phyloP scores from a whole-genome alignment of 2,888 invertebrate genomes.

The Agrotis exclamationis region DNA sequence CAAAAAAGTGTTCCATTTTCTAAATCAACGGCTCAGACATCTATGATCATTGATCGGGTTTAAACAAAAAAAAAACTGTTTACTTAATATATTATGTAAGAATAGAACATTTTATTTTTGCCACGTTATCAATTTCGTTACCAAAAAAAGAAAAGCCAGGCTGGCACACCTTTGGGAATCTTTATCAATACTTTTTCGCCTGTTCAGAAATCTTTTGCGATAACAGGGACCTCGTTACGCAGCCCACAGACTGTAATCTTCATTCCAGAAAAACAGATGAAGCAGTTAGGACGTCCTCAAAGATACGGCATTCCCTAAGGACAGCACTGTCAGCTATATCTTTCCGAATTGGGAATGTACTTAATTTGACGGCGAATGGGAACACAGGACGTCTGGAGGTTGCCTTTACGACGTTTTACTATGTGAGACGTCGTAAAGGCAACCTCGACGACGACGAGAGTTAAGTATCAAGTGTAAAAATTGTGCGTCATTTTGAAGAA shows the following conservation, averaged over 20 bases:
- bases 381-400: conserved; percentile 58
- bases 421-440: too few species aligned
- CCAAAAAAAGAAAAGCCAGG: conserved; percentile 1
- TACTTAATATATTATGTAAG: not conserved
- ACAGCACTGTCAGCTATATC: conserved; percentile 56
- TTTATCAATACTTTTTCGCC: conserved; percentile 17
- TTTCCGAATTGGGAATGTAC: conserved; percentile 56
- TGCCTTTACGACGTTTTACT: conserved; percentile 32
- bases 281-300: conserved; percentile 55
- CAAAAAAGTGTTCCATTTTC: not conserved
- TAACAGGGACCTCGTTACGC: conserved; percentile 28
- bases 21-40: not conserved
- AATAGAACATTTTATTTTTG: not conserved
- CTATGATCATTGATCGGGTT: not conserved
- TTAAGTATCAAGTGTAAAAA: not conserved
- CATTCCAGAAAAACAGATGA: conserved; percentile 55
- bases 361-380: conserved; percentile 66
- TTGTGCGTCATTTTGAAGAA: not conserved
- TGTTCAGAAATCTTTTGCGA: conserved; percentile 18
- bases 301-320: conserved; percentile 64
- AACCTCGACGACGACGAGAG: too few species aligned
- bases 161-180: conserved; percentile 15
- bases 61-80: not conserved
- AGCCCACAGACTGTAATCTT: conserved; percentile 55
- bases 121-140: not conserved